Percentiles rank a stretch among this genome's conserved stretches.
These are phyloP conservation scores for Gymnogyps californianus DNA, from an alignment of 2,113 vertebrate genomes.

Conservation along the genomic window DNA sequence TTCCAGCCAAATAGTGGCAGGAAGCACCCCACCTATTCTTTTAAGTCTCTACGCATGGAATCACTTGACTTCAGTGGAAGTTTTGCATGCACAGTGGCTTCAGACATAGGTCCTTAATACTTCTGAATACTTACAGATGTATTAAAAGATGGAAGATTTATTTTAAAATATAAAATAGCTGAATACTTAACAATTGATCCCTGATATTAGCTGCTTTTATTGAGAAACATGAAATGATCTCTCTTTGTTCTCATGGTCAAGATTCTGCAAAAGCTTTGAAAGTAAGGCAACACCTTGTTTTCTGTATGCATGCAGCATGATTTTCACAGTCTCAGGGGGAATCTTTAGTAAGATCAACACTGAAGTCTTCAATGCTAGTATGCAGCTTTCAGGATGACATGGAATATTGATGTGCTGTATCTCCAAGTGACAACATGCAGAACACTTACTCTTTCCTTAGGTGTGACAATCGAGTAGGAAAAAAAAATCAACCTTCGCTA, in stretches of 20 bases:
- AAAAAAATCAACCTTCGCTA: not conserved
- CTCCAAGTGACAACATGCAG: not conserved
- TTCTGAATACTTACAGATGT: not conserved
- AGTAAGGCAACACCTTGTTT: not conserved
- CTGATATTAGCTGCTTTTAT: not conserved
- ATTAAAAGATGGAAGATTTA: not conserved
- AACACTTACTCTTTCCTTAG: not conserved
- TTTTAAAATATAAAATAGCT: not conserved
- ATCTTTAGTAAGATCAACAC: not conserved
- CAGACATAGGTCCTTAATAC: not conserved
- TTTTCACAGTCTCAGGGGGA: not conserved
- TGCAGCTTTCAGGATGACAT: not conserved
- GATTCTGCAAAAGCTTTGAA: slow-evolving; percentile 11
- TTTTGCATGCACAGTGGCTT: not conserved
- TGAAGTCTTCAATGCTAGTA: not conserved
- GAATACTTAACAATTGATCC: not conserved
- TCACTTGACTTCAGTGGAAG: not conserved
- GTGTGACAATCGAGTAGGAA: not conserved
- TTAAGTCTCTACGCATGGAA: not conserved
- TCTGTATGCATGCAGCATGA: slow-evolving; percentile 17
- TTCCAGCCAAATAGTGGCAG: not conserved
- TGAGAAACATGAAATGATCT: not conserved
- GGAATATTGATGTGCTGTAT: not conserved
- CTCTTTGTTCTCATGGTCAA: not conserved
- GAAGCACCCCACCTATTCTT: not conserved